Base-by-base conservation (phyloP, 2,888 invertebrate species). In the Rotaria sp. region DNA sequence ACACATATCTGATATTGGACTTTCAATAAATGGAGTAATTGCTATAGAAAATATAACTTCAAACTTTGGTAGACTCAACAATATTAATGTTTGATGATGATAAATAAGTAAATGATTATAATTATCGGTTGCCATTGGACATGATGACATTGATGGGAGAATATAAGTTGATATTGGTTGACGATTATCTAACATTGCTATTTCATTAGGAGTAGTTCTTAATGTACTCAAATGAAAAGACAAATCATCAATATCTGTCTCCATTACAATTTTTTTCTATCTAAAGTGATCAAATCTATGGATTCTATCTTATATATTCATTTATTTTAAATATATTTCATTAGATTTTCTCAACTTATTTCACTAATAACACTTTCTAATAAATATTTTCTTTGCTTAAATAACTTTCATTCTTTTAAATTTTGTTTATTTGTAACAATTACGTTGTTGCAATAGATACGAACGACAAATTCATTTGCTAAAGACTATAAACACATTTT, bases 141-240 rank as follows among this genome's bases (percentile, higher is more conserved):
- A 67, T 35, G 67, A 67, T 67, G 67, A 67, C 67, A 67, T 67
- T 35, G 67, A 67, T 67, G 67, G 67, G 18, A 67, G 35, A 67
- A 1, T 18, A 67, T 38, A 67, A 7, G 30, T 67, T 35, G 67
- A 67, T 21, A 67, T 2, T 35, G 67, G 15, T 11, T 2, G 21
- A 67, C 18, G 15, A 35, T 67, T 30, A 30, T 67, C 67, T 35
- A 67, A 13, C 15, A 18, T 67, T 21, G 18, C 0, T 67, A 67
- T 67, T 67, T 67, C 67, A 30, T 13, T 21, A 21, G 67, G 38
- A 21, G 30, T 67, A 30, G 67, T 67, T 38, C 18, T 67, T 67
- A 67, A 35, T 67, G 67, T 35, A 38, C 67, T 67, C 21, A 67
- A 5, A 8, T 67, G 67, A 67, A 35, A 67, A 2, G 67, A 67